Percentiles rank a stretch among this genome's conserved stretches.
These are phyloP conservation scores for Scaptomyza parva DNA, from an alignment of 2,888 invertebrate species.

Conservation along the genomic window DNA sequence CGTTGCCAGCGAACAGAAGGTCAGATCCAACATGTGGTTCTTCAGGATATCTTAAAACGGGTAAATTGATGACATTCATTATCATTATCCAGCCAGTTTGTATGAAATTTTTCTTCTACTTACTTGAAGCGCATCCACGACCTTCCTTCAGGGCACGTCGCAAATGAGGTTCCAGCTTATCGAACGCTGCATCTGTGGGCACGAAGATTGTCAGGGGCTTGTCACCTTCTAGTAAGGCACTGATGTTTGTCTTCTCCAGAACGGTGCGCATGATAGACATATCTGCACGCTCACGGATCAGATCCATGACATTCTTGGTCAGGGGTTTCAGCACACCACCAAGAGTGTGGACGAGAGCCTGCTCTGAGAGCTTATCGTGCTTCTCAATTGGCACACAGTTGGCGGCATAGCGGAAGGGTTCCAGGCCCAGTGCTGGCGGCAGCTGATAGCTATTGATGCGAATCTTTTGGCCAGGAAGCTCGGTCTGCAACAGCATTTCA, in stretches of 20 bases:
- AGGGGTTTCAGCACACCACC: slow-evolving; percentile 87
- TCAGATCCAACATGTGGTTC: slow-evolving; percentile 88
- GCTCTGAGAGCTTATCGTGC: slow-evolving; percentile 87
- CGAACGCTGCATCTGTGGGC: slow-evolving; percentile 89
- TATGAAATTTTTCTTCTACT: slow-evolving; percentile 77
- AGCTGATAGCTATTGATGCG: slow-evolving; percentile 83
- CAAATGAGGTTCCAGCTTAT: slow-evolving; percentile 86
- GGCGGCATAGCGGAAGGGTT: slow-evolving; percentile 86
- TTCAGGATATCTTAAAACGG: slow-evolving; percentile 87
- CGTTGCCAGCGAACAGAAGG: slow-evolving; percentile 88
- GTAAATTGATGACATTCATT: background rate
- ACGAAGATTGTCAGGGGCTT: slow-evolving; percentile 88
- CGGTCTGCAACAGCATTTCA: slow-evolving; percentile 85
- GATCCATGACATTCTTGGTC: slow-evolving; percentile 86
- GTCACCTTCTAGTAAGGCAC: slow-evolving; percentile 86
- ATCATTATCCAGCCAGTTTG: background rate
- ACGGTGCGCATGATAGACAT: slow-evolving; percentile 86
- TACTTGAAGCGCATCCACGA: slow-evolving; percentile 87
- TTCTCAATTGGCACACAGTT: slow-evolving; percentile 89
- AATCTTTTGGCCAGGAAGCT: slow-evolving; percentile 81
- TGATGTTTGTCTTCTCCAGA: slow-evolving; percentile 87
- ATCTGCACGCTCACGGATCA: slow-evolving; percentile 87
- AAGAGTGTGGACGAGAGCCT: slow-evolving; percentile 89
- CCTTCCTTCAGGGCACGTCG: slow-evolving; percentile 86
- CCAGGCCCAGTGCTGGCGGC: slow-evolving; percentile 73